Evolutionary conservation across 2,797 vertebrate species (phyloP).

Genomic region (Typhlichthys eigenmanni): DNA sequence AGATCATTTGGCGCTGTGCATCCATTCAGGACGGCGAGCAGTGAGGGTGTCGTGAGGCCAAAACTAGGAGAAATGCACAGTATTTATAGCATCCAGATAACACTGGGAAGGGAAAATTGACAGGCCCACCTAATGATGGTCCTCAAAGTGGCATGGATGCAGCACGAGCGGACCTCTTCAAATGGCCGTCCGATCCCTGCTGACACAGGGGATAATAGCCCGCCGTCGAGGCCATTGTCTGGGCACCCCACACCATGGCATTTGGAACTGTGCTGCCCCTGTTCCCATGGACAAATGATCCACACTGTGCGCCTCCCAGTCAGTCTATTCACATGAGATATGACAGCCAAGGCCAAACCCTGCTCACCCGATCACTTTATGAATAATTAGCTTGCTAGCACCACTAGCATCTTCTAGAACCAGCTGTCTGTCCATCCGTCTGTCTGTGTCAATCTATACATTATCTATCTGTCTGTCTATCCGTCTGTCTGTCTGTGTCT

Average conservation of each 20-base stretch:
- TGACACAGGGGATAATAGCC: conserved; percentile 81
- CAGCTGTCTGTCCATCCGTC: conserved; percentile 13
- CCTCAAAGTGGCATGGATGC: conserved; percentile 78
- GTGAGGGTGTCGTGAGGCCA: conserved; percentile 46
- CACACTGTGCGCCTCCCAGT: conserved; percentile 67
- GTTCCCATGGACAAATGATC: conserved; percentile 76
- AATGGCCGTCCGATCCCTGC: conserved; percentile 75
- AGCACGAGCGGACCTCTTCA: conserved; percentile 76
- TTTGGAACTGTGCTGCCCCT: conserved; percentile 71
- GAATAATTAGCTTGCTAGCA: conserved; percentile 69
- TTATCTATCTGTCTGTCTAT: conserved; percentile 6
- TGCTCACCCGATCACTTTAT: conserved; percentile 62
- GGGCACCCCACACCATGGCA: conserved; percentile 73
- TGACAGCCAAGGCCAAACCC: conserved; percentile 63
- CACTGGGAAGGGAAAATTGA: conserved; percentile 70
- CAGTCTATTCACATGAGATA: conserved; percentile 61
- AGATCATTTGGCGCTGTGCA: conserved; percentile 40
- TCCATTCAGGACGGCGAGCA: conserved; percentile 45
- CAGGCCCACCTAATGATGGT: conserved; percentile 80
- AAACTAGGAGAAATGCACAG: conserved; percentile 61
- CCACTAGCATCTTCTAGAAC: conserved; percentile 5
- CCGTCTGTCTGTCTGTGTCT: not conserved
- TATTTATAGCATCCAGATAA: conserved; percentile 80
- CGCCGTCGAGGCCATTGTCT: conserved; percentile 76
- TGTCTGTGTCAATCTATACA: conserved; percentile 8